phyloP scores from a whole-genome alignment of 2,113 vertebrate species.

The Tretioscincus oriximinensis region DNA sequence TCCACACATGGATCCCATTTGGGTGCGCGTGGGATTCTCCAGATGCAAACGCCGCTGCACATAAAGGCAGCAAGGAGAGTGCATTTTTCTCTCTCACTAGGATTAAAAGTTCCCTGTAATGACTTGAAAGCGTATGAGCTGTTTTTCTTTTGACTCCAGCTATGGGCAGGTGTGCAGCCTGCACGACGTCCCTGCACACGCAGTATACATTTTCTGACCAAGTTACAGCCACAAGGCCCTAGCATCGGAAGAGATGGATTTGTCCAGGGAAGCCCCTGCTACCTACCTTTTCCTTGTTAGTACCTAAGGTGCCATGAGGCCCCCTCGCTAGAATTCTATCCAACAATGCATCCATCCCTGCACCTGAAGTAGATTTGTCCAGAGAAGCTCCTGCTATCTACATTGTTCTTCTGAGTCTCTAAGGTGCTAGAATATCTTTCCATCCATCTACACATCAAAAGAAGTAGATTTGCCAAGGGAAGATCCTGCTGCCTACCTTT shows the following conservation, averaged over 20 bases:
- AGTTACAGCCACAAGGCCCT: not conserved
- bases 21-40: not conserved
- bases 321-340: not conserved
- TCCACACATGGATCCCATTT: constrained; percentile 7
- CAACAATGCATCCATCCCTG: not conserved
- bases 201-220: not conserved
- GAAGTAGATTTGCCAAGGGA: too few relatives aligned
- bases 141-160: not conserved
- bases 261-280: too few relatives aligned
- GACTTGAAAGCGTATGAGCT: not conserved
- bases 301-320: too few relatives aligned
- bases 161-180: not conserved
- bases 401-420: too few relatives aligned
- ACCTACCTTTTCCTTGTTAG: too few relatives aligned
- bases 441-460: too few relatives aligned
- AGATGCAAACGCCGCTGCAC: not conserved
- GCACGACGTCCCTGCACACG: not conserved
- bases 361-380: too few relatives aligned
- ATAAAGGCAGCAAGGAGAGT: constrained; percentile 12
- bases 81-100: not conserved
- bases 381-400: too few relatives aligned
- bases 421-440: too few relatives aligned
- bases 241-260: not conserved
- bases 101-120: not conserved
- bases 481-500: too few relatives aligned